A percentile compares a stretch with the other conserved stretches of the same genome.
Evolutionary conservation across 1,140 invertebrate species (phyloP).

Genomic region (Harpegnathos saltator): DNA sequence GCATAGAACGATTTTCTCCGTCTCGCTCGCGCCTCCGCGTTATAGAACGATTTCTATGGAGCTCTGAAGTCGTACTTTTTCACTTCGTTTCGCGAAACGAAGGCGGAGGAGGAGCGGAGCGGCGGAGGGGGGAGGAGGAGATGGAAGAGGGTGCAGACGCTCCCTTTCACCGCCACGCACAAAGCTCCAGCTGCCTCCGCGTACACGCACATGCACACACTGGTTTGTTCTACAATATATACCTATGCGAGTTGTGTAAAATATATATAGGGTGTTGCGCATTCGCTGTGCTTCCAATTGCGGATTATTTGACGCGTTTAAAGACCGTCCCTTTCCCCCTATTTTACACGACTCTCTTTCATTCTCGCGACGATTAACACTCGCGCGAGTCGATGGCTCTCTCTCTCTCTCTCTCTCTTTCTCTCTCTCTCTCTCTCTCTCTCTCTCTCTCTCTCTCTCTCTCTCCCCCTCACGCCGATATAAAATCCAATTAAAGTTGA

Average conservation of each 20-base stretch:
- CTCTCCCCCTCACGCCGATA: too few species aligned
- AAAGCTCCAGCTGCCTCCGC: constrained; percentile 41
- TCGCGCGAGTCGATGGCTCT: too few species aligned
- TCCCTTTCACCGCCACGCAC: constrained; percentile 51
- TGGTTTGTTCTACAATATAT: constrained; percentile 11
- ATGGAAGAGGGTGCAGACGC: constrained; percentile 49
- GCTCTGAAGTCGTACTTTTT: constrained; percentile 54
- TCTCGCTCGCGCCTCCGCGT: constrained; percentile 12
- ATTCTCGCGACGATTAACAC: not conserved
- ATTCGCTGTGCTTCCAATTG: not conserved
- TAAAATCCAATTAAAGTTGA: not conserved
- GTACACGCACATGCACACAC: constrained; percentile 27
- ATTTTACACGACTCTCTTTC: not conserved
- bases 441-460: too few species aligned
- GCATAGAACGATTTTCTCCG: constrained; percentile 12
- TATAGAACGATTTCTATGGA: constrained; percentile 39
- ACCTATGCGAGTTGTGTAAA: not conserved
- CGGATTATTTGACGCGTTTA: not conserved
- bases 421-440: too few species aligned
- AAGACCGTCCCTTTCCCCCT: too few species aligned
- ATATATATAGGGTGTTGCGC: constrained; percentile 9
- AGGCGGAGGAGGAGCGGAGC: not conserved
- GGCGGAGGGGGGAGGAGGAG: not conserved
- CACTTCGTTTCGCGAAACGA: constrained; percentile 49
- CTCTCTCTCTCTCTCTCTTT: too few species aligned